Evolutionary conservation across 2,888 invertebrate genomes (phyloP).

Genomic region (Athalia rosae): DNA sequence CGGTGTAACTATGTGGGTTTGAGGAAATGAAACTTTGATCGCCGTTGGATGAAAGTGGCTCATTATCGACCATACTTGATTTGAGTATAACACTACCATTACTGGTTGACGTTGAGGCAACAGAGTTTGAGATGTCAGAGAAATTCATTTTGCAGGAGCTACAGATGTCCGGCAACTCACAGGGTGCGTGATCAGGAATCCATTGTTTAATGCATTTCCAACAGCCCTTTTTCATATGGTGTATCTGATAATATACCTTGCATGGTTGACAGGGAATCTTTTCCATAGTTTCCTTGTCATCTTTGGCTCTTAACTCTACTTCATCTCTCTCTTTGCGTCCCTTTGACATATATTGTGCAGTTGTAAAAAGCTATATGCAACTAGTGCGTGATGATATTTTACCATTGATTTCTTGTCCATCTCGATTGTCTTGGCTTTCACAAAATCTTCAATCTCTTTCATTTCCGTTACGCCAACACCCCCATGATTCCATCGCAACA

Average conservation of each 20-base stretch:
- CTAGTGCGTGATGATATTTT: neutral
- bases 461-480: conserved; percentile 51
- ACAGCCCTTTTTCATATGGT: conserved; percentile 39
- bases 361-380: neutral
- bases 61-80: neutral
- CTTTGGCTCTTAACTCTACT: conserved; percentile 24
- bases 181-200: conserved; percentile 34
- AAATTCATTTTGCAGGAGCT: conserved; percentile 37
- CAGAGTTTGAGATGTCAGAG: conserved; percentile 11
- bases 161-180: conserved; percentile 34
- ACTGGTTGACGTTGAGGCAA: conserved; percentile 8
- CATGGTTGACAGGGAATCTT: conserved; percentile 41
- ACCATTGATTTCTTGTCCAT: conserved; percentile 50
- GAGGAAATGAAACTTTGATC: neutral
- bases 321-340: conserved; percentile 20
- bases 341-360: neutral
- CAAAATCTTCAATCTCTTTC: conserved; percentile 48
- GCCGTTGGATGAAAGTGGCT: neutral
- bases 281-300: conserved; percentile 14
- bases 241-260: conserved; percentile 29
- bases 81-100: neutral
- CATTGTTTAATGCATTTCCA: conserved; percentile 45
- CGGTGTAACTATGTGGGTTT: neutral
- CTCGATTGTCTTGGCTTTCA: conserved; percentile 50
- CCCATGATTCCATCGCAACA: conserved; percentile 59